Conservation (phyloP, 1,140 invertebrate genomes). For the Physella acuta region DNA sequence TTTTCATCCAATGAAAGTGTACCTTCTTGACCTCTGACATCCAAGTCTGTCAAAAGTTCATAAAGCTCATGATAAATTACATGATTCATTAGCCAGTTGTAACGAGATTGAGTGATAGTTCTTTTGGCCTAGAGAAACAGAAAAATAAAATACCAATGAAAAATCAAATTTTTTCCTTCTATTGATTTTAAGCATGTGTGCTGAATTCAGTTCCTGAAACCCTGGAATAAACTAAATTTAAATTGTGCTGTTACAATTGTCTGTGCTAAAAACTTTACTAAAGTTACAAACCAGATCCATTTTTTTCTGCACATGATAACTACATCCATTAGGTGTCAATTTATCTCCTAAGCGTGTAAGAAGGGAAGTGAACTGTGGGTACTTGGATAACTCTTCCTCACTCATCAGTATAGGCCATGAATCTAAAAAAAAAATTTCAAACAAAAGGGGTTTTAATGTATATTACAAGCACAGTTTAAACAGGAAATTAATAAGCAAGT, state of each 20-base stretch:
- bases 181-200: too few relatives aligned
- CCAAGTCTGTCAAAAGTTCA: constrained; percentile 45
- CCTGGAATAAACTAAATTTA: too few relatives aligned
- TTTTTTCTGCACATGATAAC: neutral
- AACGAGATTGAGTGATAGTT: constrained; percentile 42
- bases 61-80: constrained; percentile 46
- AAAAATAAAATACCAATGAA: too few relatives aligned
- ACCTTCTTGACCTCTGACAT: constrained; percentile 39
- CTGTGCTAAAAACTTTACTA: too few relatives aligned
- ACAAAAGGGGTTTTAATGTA: too few relatives aligned
- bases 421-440: neutral
- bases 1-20: constrained; percentile 39
- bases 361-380: neutral
- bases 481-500: too few relatives aligned
- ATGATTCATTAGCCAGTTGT: constrained; percentile 46
- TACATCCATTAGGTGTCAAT: neutral
- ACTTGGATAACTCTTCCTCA: neutral
- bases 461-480: too few relatives aligned
- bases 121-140: constrained; percentile 43
- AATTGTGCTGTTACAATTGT: too few relatives aligned
- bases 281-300: neutral
- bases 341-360: neutral
- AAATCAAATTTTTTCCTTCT: too few relatives aligned
- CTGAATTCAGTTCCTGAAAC: too few relatives aligned
- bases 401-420: neutral